phyloP scores from a whole-genome alignment of 2,113 vertebrate genomes.

The Casuarius casuarius region DNA sequence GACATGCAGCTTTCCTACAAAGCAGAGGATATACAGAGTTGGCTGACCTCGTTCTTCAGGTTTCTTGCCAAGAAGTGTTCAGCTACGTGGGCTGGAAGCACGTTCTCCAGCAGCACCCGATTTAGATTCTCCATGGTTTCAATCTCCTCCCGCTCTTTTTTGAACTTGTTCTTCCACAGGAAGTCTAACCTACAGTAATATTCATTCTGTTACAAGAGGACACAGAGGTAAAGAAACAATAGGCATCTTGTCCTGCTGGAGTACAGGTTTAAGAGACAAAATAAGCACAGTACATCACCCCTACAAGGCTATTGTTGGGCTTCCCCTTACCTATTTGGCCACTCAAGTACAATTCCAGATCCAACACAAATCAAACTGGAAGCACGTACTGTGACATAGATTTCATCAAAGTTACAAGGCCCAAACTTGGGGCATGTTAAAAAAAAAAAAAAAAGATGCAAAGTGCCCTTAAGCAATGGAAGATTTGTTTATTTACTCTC shows the following conservation, averaged over 20 bases:
- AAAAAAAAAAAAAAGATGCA: background rate
- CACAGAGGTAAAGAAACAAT: conserved; percentile 97
- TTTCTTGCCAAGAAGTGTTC: conserved; percentile 97
- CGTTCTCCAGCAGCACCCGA: conserved; percentile 95
- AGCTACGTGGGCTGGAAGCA: conserved; percentile 95
- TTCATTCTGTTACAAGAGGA: conserved; percentile 99
- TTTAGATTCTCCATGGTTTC: conserved; percentile 99
- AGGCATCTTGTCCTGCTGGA: conserved; percentile 87
- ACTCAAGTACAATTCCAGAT: background rate
- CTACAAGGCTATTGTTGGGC: background rate
- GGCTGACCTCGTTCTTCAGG: conserved; percentile 95
- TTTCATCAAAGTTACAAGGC: background rate
- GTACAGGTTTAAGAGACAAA: conserved; percentile 75
- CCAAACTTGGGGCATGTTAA: background rate
- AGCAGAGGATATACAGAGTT: conserved; percentile 2
- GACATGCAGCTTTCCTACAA: background rate
- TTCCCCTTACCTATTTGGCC: background rate
- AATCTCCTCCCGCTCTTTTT: conserved; percentile 98
- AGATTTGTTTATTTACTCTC: background rate
- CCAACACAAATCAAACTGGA: background rate
- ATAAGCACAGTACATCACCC: conserved; percentile 52
- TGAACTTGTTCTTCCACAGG: conserved; percentile 99
- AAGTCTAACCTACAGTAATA: conserved; percentile 99
- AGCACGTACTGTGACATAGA: background rate
- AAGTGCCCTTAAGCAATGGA: background rate